Base-by-base conservation (phyloP, 2,888 invertebrate genomes). In the Netelia melanura region DNA sequence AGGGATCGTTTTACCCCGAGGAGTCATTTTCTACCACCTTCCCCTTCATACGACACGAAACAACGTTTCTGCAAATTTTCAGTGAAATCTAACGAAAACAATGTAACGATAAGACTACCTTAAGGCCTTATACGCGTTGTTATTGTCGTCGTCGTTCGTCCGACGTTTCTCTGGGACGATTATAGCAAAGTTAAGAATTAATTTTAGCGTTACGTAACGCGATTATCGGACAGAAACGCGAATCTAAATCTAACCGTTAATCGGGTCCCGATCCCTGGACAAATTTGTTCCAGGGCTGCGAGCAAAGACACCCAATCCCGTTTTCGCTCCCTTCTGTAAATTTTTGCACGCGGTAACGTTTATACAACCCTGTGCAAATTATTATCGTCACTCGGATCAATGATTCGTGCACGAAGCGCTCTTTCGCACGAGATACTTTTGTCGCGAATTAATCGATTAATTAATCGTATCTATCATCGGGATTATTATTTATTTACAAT, bases 231-330 rank as follows among this genome's bases (percentile, higher is more conserved):
- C 8, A 68, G 61, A 6, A 38, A 17, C 9, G 30, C 14, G 38
- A 67, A 68, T 61, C 72, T 30, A 54, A 48, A 58, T 58, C 2
- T 58, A 58, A 17, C 2, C 9, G 21, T 58, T 9, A 21, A 68
- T 68, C 14, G 17, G 5, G 17, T 77, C 43, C 30, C 68, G 62
- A 48, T 58, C 76, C 23, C 43, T 21, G 76, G 48, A 77, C 76
- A 61, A 84, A 81, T 81, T 77, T 77, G 61, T 84, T 84, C 72
- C 84, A 84, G 81, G 80, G 81, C 67, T 62, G 71, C 58, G 84
- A 79, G 67, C 80, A 80, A 76, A 80, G 71, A 67, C 70, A 75
- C 25, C 43, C 6, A 10, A 44, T 14, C 44, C 11, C n/a, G 21
- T 38, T 54, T 52, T 75, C 30, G 30, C 10, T 30, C 30, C 30